These are phyloP conservation scores for Guaruba guarouba DNA, from an alignment of 2,113 vertebrate genomes.

Conservation along the genomic window DNA sequence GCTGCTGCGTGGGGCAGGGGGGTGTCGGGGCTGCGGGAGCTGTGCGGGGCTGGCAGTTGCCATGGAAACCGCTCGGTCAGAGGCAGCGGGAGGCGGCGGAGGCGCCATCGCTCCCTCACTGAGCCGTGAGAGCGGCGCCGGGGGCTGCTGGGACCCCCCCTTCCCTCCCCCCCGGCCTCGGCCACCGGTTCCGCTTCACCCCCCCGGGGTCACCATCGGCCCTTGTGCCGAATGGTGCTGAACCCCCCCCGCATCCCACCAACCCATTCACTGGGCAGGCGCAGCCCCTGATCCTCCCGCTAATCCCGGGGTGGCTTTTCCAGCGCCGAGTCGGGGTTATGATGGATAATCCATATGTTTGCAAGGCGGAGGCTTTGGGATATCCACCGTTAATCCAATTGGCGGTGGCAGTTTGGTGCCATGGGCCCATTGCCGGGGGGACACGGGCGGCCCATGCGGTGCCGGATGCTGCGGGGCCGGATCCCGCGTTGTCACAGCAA, in stretches of 20 bases:
- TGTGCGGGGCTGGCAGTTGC: neutral
- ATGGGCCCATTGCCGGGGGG: neutral
- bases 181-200: neutral
- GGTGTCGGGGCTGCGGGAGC: neutral
- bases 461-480: neutral
- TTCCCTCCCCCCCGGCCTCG: too few species aligned
- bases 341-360: slow-evolving; percentile 49
- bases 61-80: slow-evolving; percentile 44
- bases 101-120: slow-evolving; percentile 47
- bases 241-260: neutral
- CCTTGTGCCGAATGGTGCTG: rapidly evolving
- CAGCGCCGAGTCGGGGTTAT: neutral
- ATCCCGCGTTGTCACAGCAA: neutral
- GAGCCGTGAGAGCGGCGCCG: neutral
- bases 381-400: slow-evolving; percentile 34
- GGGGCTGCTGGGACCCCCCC: neutral
- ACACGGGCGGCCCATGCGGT: rapidly evolving
- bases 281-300: neutral
- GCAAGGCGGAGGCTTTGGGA: slow-evolving; percentile 9
- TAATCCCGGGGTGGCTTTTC: slow-evolving; percentile 27
- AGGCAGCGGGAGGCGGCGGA: neutral
- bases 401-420: neutral
- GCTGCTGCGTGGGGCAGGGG: neutral
- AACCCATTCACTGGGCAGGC: rapidly evolving
- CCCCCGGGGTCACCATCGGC: neutral